Base-by-base conservation (phyloP, 2,888 invertebrate species). In the Eurois occulta region DNA sequence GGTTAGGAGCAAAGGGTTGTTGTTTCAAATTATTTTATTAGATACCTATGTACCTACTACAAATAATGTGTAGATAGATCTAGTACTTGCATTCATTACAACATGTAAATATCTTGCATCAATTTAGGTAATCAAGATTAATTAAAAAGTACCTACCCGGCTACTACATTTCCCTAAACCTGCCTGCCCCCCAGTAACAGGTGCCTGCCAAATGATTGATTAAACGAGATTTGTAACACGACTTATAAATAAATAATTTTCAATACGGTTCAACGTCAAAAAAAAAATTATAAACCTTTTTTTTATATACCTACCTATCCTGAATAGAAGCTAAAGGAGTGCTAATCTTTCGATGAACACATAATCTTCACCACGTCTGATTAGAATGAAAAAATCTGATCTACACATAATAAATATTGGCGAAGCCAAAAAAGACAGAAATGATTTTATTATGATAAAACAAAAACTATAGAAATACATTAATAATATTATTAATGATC, bases 181-280 rank as follows among this genome's bases (percentile, higher is more conserved):
- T 43, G 43, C 43, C 16, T 43, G 43, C 43, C 43, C 43, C 46
- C 5, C 35, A 52, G 11, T 55, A 55, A 32, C 52, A 28, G 72
- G n/a, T 52, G 24, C 24, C 52, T 6, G 55, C 28, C 28, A 41
- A 52, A 28, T 48, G 13, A 52, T n/a, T 24, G n/a, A 35, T 66
- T 28, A 38, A 38, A 67, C 24, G 48, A 67, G 24, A 41, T 38
- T 66, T 52, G 48, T 72, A 21, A 21, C 21, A 38, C 43, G 71
- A n/a, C 24, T 21, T 64, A 18, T 43, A 72, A 71, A 18, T 43
- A 72, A 71, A 71, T 41, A 28, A 18, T 55, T 69, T 32, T 52
- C 72, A 52, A 38, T 48, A 67, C 28, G 41, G 24, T 18, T 73
- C 32, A 11, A 18, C 70, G 5, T 18, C n/a, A 32, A 66, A 46